phyloP scores from a whole-genome alignment of 2,113 vertebrate species.

The Percopsis transmontana region DNA sequence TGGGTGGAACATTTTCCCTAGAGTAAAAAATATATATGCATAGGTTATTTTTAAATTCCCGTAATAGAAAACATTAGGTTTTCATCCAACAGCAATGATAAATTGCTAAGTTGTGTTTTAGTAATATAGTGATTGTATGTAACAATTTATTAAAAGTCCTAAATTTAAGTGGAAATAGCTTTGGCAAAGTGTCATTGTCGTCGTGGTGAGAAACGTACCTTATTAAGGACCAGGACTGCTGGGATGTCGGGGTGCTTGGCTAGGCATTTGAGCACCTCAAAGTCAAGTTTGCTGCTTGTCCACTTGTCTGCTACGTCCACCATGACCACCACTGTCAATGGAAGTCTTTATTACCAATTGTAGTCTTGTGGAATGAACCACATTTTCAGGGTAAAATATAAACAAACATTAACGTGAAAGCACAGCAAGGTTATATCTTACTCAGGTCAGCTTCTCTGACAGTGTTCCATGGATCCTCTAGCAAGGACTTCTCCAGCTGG shows the following conservation, averaged over 20 bases:
- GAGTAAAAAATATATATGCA: no score
- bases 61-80: no score
- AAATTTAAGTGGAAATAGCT: no score
- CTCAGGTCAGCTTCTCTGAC: conserved; percentile 87
- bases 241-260: conserved; percentile 79
- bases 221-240: conserved; percentile 91
- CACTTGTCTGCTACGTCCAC: conserved; percentile 91
- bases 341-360: background rate
- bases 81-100: no score
- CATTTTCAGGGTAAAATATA: no score
- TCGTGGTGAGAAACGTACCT: conserved; percentile 73
- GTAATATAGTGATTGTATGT: no score
- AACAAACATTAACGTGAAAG: background rate
- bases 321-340: conserved; percentile 84
- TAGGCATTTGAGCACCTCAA: conserved; percentile 85
- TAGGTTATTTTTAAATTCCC: no score
- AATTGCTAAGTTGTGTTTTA: no score
- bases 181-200: no score
- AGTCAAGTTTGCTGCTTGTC: conserved; percentile 79
- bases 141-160: no score
- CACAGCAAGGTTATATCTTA: conserved; percentile 52
- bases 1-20: no score
- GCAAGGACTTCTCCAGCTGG: conserved; percentile 84
- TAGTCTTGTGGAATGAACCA: no score
- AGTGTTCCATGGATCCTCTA: conserved; percentile 87